phyloP scores from a whole-genome alignment of 2,888 invertebrate species.

The Acrobeloides nanus region DNA sequence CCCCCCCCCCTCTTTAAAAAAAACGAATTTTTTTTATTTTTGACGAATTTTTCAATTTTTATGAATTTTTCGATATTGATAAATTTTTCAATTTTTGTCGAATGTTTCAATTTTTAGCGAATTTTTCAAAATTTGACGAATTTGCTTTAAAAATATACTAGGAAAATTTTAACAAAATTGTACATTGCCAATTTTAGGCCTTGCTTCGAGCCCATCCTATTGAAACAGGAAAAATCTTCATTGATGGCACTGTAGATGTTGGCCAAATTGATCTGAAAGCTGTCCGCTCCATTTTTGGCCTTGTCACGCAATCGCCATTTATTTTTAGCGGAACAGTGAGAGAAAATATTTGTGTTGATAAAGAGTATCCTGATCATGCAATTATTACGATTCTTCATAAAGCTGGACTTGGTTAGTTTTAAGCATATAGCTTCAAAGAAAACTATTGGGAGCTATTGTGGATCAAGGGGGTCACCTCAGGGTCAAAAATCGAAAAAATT shows the following conservation, averaged over 20 bases:
- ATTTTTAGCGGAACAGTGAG: constrained; percentile 73
- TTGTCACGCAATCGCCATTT: constrained; percentile 40
- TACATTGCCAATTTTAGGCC: constrained; percentile 30
- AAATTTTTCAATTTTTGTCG: too few relatives aligned
- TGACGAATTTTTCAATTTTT: too few relatives aligned
- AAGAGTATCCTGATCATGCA: constrained; percentile 11
- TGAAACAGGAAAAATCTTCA: constrained; percentile 28
- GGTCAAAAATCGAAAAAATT: too few relatives aligned
- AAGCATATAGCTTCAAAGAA: too few relatives aligned
- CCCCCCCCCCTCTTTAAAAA: too few relatives aligned
- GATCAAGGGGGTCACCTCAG: constrained; percentile 2
- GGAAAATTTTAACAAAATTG: background rate
- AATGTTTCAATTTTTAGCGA: too few relatives aligned
- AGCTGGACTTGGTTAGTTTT: constrained; percentile 13
- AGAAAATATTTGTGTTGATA: constrained; percentile 77
- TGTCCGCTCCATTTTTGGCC: constrained; percentile 28
- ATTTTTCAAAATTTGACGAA: too few relatives aligned
- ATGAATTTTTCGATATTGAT: background rate
- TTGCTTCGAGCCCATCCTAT: constrained; percentile 33
- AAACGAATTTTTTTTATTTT: too few relatives aligned
- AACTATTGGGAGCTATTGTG: constrained; percentile 4
- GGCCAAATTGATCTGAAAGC: constrained; percentile 20
- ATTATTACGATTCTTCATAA: constrained; percentile 12
- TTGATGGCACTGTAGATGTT: constrained; percentile 31
- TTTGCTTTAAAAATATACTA: too few relatives aligned